Evolutionary conservation across 1,140 invertebrate species (phyloP), one percentile per base, ranked within the genome.

Genomic region (Trichonephila inaurata): DNA sequence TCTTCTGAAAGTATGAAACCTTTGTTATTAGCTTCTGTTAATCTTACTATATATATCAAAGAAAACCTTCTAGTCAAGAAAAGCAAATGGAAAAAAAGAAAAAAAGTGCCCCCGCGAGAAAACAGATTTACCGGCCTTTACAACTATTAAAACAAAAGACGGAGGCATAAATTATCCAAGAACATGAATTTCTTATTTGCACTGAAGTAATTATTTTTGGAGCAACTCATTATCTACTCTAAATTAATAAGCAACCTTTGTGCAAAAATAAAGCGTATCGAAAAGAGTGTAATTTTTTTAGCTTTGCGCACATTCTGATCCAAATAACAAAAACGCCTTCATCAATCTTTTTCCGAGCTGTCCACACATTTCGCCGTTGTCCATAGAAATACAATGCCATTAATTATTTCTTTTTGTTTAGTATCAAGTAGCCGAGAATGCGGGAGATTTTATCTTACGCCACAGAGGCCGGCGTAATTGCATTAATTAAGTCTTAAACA

Each of bases 301-400:
- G 10, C 24, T 66, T 66, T n/a, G 66, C 10, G 12, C 1, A 28
- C 72, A 33, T 77, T 77, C 28, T 77, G 28, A 77, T 77, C 28
- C 72, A 19, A 77, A 77, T 14, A 33, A 77, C 33, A 77, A 77
- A 77, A 77, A 40, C 72, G 24, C 24, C 7, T 77, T 77, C 72
- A 77, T 40, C 72, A 77, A 77, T 77, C 72, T 77, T 77, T 77
- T 28, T 69, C 33, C 5, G 2, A 77, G 72, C 72, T 77, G 72
- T 40, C 72, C 28, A 19, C 72, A 33, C 28, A 28, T 33, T 77
- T 77, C 33, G 66, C 21, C 18, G 72, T 28, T 33, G 72, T 16
- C 6, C 28, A 77, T 33, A 77, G 28, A 19, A 40, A 77, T 5
- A 77, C 14, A 33, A 77, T 33, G 28, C 21, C 72, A 77, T 77